Base-by-base conservation (phyloP, 2,797 vertebrate species). In the Poeciliopsis paucimaculata region DNA sequence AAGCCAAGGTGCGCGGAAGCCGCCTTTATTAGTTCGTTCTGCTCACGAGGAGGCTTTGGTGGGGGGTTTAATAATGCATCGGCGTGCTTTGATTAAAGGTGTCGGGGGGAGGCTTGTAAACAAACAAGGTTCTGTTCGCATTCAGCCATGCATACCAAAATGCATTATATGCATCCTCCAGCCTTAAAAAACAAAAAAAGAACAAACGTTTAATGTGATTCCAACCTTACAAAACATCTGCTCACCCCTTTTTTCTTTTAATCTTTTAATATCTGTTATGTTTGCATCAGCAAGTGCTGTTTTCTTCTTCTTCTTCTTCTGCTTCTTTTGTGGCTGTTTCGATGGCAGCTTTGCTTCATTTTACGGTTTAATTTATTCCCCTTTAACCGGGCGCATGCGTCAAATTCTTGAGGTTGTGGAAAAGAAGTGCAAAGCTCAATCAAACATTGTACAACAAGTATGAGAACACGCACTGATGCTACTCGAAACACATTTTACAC, bases 51-150 rank as follows among this genome's bases (percentile, higher is more conserved):
- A 12, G 57, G 43, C 36, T 53, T 62, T 45, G 72, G 49, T 70
- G 49, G 49, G 47, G 20, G 23, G 7, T 80, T 71, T 84, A 88
- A 87, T 84, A 89, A 90, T 84, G 79, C 55, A 84, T 60, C 34
- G 70, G 5, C 8, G 1, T 62, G 77, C 79, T 80, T 80, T 78
- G 75, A 90, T 89, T 86, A 84, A 83, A 82, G 62, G 72, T 83
- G 84, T 89, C 88, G 75, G 18, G 79, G 76, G 80, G 85, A 84
- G 78, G 47, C 72, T 82, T 83, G 72, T 78, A 77, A 86, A 82
- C 34, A 82, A 86, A 77, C n/a, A 70, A 7, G 45, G 26, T 47
- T 77, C 77, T 86, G 71, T 90, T 90, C 83, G 76, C 75, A 45
- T 76, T 76, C 51, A 82, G 20, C 34, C 76, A 18, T 73, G 55